Evolutionary conservation across 2,113 vertebrate species (phyloP), one percentile per base, ranked within the genome.

Genomic region (Sula dactylatra): DNA sequence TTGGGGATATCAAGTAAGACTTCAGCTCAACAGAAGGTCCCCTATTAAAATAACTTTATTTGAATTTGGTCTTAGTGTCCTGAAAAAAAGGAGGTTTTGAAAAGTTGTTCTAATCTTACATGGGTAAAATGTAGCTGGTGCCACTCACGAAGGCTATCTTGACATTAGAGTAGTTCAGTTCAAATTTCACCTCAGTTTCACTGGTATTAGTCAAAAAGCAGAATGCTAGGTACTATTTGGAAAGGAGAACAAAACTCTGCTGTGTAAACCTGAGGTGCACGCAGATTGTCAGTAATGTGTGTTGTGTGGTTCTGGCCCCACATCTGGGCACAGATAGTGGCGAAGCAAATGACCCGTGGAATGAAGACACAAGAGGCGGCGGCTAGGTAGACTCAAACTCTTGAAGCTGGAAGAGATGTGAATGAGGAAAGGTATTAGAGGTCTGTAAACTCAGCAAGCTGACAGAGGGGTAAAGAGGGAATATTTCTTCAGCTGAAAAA

Each of bases 351-450:
- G 27, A 50, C 36, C 40, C 15, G 1, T 38, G 40, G 25, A 34
- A 49, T 27, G 18, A 76, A 67, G 47, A 54, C 6, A 7, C 8
- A 20, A 40, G 55, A 62, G 25, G 4, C 0, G 0, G 5, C 0
- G 0, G 20, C 36, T 31, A 27, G 70, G 61, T n/a, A 50, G 14
- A 31, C 32, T 62, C 49, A 16, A 3, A 50, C 27, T 74, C 20
- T 50, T 76, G 12, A 64, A 56, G 36, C 36, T 45, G 6, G 8
- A 80, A 76, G 55, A 69, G 6, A 7, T 40, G 18, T n/a, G 32
- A 86, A 40, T 34, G 27, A 67, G 40, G 47, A 44, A 31, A 50
- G 38, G 31, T 24, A 26, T 8, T 69, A 22, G 49, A 74, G 49
- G 32, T 32, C 16, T 50, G 5, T 40, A 20, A 89, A 40, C 44